Percentiles rank a stretch among this genome's conserved stretches.
phyloP scores from a whole-genome alignment of 92 coral and sea anemone genomes.

The Desmophyllum pertusum region DNA sequence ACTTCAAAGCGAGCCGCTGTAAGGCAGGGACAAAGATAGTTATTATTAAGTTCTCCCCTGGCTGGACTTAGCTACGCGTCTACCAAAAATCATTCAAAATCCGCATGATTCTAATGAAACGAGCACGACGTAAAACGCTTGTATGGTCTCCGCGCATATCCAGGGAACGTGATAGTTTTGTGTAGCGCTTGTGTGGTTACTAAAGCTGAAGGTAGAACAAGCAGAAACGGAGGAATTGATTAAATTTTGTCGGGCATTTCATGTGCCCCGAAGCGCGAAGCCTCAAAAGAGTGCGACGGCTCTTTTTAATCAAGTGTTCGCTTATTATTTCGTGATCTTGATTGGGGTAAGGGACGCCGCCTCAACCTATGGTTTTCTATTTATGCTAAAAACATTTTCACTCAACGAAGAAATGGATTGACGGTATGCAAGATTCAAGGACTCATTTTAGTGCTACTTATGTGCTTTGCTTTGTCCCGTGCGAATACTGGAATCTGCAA shows the following conservation, averaged over 20 bases:
- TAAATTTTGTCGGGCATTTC: constrained; percentile 42
- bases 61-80: constrained; percentile 5
- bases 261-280: constrained; percentile 63
- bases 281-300: constrained; percentile 48
- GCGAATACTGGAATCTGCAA: neutral
- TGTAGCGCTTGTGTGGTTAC: neutral
- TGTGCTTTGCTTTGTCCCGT: neutral
- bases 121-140: neutral
- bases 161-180: neutral
- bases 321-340: constrained; percentile 36
- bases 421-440: neutral
- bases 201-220: neutral
- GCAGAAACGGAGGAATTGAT: constrained; percentile 27
- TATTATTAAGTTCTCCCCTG: constrained; percentile 32
- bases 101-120: neutral
- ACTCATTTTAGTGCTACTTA: neutral
- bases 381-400: neutral
- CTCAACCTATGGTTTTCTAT: neutral
- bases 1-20: constrained; percentile 50
- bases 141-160: neutral
- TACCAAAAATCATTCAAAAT: constrained; percentile 6
- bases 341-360: constrained; percentile 34
- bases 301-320: constrained; percentile 39
- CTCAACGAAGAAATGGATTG: neutral
- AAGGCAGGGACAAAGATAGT: constrained; percentile 36